A percentile compares a stretch with the other conserved stretches of the same genome.
phyloP scores from a whole-genome alignment of 2,113 vertebrate genomes.

The Brachyhypopomus occidentalis region DNA sequence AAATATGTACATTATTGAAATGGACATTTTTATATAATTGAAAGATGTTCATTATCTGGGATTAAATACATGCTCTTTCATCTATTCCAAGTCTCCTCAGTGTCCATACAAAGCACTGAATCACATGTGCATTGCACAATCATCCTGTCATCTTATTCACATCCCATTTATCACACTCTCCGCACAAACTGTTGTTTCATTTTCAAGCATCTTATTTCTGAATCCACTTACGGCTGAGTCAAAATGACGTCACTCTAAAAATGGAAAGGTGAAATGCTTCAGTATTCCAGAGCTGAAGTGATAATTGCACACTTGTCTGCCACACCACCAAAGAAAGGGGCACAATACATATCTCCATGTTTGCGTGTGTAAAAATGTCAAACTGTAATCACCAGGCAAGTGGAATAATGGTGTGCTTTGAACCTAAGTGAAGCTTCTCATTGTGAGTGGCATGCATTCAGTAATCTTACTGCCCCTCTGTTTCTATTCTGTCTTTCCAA shows the following conservation, averaged over 20 bases:
- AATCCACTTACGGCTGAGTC: slow-evolving; percentile 36
- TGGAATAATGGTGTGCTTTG: slow-evolving; percentile 52
- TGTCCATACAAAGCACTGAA: slow-evolving; percentile 27
- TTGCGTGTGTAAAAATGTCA: slow-evolving; percentile 56
- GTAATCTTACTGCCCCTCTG: slow-evolving; percentile 44
- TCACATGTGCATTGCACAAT: slow-evolving; percentile 32
- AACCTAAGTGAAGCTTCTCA: slow-evolving; percentile 49
- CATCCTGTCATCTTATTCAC: slow-evolving; percentile 29
- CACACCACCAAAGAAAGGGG: slow-evolving; percentile 29
- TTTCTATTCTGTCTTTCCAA: slow-evolving; percentile 12
- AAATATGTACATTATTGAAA: too few species aligned
- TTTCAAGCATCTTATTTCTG: slow-evolving; percentile 30
- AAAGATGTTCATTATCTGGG: not conserved
- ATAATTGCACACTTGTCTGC: slow-evolving; percentile 50
- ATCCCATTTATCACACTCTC: slow-evolving; percentile 9
- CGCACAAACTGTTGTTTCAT: not conserved
- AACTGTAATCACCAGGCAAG: slow-evolving; percentile 48
- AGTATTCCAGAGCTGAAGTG: slow-evolving; percentile 46
- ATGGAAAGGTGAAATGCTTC: slow-evolving; percentile 42
- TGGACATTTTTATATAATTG: too few species aligned
- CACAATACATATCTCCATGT: slow-evolving; percentile 52
- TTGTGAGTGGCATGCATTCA: slow-evolving; percentile 23
- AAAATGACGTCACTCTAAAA: slow-evolving; percentile 37
- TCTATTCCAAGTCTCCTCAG: slow-evolving; percentile 5
- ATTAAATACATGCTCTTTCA: slow-evolving; percentile 25